phyloP scores from a whole-genome alignment of 2,113 vertebrate genomes.

The Riparia riparia region DNA sequence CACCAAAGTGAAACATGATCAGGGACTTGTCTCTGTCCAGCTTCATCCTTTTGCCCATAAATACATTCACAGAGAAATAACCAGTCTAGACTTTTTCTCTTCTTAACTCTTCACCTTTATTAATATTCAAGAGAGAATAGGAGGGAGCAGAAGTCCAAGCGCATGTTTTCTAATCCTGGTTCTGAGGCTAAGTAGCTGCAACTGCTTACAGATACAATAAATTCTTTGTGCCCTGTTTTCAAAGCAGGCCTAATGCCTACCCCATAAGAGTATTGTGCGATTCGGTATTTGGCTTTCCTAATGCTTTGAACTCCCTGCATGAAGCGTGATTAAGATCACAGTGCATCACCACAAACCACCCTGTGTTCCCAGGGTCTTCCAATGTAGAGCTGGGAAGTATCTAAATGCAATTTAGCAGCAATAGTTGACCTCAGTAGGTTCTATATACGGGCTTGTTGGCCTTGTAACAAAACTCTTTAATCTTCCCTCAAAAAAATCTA shows the following conservation, averaged over 20 bases:
- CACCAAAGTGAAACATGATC: neutral
- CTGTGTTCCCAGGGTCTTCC: neutral
- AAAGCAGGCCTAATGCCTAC: conserved; percentile 4
- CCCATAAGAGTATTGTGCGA: neutral
- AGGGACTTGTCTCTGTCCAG: neutral
- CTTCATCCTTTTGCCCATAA: neutral
- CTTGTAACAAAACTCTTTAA: neutral
- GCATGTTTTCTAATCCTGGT: conserved; percentile 15
- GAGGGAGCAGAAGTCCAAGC: neutral
- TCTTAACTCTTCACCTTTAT: neutral
- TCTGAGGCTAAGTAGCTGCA: conserved; percentile 4
- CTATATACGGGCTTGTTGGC: neutral
- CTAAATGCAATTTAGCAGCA: neutral
- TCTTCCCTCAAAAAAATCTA: neutral
- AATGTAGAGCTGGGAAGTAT: neutral
- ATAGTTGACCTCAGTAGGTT: neutral
- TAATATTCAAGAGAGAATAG: neutral
- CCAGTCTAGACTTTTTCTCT: neutral
- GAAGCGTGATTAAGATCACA: conserved; percentile 10
- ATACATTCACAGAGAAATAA: neutral
- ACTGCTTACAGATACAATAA: conserved; percentile 4
- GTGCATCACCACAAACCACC: neutral
- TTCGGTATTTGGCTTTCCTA: neutral
- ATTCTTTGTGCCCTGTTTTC: conserved; percentile 12
- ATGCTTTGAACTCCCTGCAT: conserved; percentile 8